Evolutionary conservation across 30 jellyfish, hydroid and myxozoan species (phyloP).

Genomic region (Catostylus mosaicus): DNA sequence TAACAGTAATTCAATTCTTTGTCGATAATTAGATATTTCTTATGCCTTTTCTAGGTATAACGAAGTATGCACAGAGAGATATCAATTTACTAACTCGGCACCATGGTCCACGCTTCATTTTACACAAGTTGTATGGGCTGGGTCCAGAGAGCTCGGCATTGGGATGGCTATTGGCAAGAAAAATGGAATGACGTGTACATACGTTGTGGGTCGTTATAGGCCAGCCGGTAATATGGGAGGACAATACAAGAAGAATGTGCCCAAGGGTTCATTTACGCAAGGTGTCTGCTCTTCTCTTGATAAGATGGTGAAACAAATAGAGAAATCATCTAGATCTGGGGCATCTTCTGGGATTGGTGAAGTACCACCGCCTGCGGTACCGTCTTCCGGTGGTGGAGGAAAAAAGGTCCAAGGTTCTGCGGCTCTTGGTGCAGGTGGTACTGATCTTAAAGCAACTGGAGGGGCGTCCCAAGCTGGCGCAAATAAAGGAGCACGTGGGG

Average conservation of each 20-base stretch:
- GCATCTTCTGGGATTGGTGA: neutral
- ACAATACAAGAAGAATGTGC: constrained; percentile 63
- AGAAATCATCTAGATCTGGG: constrained; percentile 5
- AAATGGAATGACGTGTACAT: constrained; percentile 75
- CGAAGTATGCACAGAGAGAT: constrained; percentile 86
- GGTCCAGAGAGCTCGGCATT: constrained; percentile 64
- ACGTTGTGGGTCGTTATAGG: constrained; percentile 71
- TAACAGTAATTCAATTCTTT: too few relatives aligned
- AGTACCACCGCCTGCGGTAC: neutral
- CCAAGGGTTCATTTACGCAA: constrained; percentile 48
- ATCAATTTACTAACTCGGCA: constrained; percentile 61
- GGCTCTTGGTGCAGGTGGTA: constrained; percentile 14
- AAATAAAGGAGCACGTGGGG: neutral
- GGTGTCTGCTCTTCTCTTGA: constrained; percentile 28
- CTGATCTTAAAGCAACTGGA: neutral
- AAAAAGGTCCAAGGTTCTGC: neutral
- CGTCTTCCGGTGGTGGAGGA: neutral
- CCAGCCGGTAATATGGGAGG: constrained; percentile 74
- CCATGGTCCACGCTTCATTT: constrained; percentile 70
- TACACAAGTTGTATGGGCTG: constrained; percentile 84
- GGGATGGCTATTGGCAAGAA: constrained; percentile 72
- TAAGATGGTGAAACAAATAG: constrained; percentile 40
- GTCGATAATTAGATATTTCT: too few relatives aligned
- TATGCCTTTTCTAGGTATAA: constrained; percentile 69
- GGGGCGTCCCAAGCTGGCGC: constrained; percentile 3